These are phyloP conservation scores for Andrena fulva DNA, from an alignment of 2,888 invertebrate genomes.

Conservation along the genomic window DNA sequence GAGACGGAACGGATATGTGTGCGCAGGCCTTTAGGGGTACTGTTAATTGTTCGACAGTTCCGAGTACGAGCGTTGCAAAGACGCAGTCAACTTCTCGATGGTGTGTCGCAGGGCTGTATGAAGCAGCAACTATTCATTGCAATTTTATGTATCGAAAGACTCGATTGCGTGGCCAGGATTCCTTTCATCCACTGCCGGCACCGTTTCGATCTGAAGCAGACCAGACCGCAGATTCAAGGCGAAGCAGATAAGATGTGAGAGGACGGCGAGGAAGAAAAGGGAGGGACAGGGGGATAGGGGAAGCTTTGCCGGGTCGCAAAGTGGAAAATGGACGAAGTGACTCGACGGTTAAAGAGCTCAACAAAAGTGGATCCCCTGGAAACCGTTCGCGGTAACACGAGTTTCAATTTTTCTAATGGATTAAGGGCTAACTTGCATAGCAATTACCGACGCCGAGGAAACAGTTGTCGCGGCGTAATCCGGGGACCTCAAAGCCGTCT, in stretches of 20 bases:
- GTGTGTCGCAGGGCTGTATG: conserved; percentile 18
- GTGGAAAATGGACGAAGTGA: conserved; percentile 70
- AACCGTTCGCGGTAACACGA: conserved; percentile 19
- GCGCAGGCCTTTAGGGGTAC: no score
- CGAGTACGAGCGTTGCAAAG: not conserved
- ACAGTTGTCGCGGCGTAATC: conserved; percentile 21
- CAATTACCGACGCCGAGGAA: conserved; percentile 32
- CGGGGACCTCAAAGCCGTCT: not conserved
- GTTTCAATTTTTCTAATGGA: conserved; percentile 59
- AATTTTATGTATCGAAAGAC: conserved; percentile 42
- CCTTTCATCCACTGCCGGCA: conserved; percentile 46
- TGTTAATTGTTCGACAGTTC: no score
- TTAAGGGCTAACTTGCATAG: conserved; percentile 29
- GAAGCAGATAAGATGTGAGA: conserved; percentile 50
- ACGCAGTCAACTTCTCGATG: not conserved
- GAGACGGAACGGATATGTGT: no score
- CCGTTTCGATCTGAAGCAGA: conserved; percentile 40
- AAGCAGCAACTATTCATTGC: conserved; percentile 16
- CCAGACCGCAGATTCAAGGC: conserved; percentile 45
- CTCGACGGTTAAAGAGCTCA: conserved; percentile 58
- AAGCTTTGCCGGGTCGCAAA: conserved; percentile 60
- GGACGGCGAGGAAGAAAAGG: conserved; percentile 49
- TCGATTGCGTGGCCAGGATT: conserved; percentile 33
- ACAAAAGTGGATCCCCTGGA: conserved; percentile 52
- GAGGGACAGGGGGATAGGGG: conserved; percentile 41